Evolutionary conservation across 2,113 vertebrate genomes (phyloP), one percentile per base, ranked within the genome.

Genomic region (Cnemophilus loriae): DNA sequence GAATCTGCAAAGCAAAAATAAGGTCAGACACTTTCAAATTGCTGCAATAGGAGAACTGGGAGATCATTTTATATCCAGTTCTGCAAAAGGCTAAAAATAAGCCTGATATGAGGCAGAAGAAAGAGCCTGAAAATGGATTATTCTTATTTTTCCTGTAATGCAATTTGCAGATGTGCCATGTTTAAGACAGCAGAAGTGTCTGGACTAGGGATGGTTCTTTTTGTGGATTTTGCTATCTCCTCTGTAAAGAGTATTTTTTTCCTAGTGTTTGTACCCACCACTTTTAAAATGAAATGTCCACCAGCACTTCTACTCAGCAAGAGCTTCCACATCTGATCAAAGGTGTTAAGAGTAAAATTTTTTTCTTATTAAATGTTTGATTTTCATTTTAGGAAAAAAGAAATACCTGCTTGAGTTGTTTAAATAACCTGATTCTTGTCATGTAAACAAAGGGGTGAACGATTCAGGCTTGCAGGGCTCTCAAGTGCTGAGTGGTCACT

Each of bases 51-150:
- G 88, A 88, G 96, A 95, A 86, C 65, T 50, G 57, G 76, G 80
- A 94, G 88, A 92, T 93, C 70, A 86, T 94, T 94, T 90, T 46
- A 8, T 90, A 75, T 49, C 90, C 73, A 56, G 52, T 81, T 84
- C 93, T 64, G 81, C 76, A 71, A 92, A 79, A 82, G 80, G 93
- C 96, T 96, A 95, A 96, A 96, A 96, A 93, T 96, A 95, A 92
- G 69, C 86, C 44, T 75, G 57, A 86, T 57, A 68, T 20, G 84
- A 92, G 77, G 68, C 88, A 96, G 88, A 49, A 92, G 87, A 65
- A 59, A 67, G 61, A 65, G 89, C 12, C 83, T 89, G 96, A 75
- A 96, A 96, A 96, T 89, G 86, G 95, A 96, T 96, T 96, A 84
- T 92, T 95, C 90, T 96, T 86, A 77, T 97, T 90, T 95, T 84